Evolutionary conservation across 2,113 vertebrate genomes (phyloP).

Genomic region (Clinocottus analis): DNA sequence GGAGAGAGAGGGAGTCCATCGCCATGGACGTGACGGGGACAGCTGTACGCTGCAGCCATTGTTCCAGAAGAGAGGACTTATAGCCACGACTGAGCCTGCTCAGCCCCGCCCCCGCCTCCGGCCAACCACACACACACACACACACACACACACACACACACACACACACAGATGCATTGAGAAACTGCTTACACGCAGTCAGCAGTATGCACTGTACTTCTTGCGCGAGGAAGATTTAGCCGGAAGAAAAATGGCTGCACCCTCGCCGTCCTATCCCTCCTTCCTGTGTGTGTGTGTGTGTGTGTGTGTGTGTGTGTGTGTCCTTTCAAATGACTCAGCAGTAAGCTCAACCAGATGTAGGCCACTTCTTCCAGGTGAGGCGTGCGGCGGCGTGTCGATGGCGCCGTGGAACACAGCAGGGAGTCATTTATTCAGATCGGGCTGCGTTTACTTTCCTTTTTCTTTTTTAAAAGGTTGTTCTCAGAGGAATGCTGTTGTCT

Average conservation of each 20-base stretch:
- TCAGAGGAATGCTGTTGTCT: slow-evolving; percentile 46
- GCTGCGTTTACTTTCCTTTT: neutral
- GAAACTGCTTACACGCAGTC: slow-evolving; percentile 68
- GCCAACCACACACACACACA: slow-evolving; percentile 33
- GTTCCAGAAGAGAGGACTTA: slow-evolving; percentile 78
- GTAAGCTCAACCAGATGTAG: slow-evolving; percentile 65
- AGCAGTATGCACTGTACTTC: slow-evolving; percentile 64
- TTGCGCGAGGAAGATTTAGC: slow-evolving; percentile 61
- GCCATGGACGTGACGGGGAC: slow-evolving; percentile 76
- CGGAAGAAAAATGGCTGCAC: slow-evolving; percentile 72
- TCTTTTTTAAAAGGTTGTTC: slow-evolving; percentile 19
- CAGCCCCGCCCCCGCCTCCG: slow-evolving; percentile 26
- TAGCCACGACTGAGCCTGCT: slow-evolving; percentile 69
- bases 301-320: slow-evolving; percentile 46
- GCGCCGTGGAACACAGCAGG: slow-evolving; percentile 15
- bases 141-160: too few relatives aligned
- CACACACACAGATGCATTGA: slow-evolving; percentile 50
- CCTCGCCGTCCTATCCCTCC: slow-evolving; percentile 57
- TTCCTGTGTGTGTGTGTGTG: slow-evolving; percentile 67
- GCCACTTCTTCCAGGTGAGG: slow-evolving; percentile 55
- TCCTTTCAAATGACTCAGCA: slow-evolving; percentile 76
- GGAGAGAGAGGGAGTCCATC: slow-evolving; percentile 68
- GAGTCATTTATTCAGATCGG: slow-evolving; percentile 33
- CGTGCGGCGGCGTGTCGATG: slow-evolving; percentile 9
- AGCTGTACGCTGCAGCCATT: slow-evolving; percentile 79